Conservation (phyloP, 35 echinoderm and acorn worm species). For the Amphiura filiformis region DNA sequence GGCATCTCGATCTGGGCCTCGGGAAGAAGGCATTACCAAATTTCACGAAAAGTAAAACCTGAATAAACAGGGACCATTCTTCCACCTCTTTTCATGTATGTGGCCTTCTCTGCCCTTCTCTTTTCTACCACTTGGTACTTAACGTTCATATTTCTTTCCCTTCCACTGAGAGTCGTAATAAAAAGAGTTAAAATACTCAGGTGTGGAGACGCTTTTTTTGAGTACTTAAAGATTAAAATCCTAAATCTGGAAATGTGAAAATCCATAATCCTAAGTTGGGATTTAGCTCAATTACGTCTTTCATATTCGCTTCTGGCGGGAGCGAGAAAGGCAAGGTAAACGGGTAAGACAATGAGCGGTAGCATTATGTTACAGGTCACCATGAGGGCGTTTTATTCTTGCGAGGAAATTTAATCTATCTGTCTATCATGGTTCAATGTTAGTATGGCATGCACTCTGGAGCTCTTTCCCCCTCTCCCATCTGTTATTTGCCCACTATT, state of each 20-base stretch:
- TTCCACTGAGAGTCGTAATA: no score
- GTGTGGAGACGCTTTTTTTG: neutral
- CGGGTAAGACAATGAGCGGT: neutral
- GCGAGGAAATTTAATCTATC: neutral
- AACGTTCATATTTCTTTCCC: no score
- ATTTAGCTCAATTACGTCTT: neutral
- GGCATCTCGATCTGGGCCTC: neutral
- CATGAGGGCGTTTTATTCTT: neutral
- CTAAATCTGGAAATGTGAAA: neutral
- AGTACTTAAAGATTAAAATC: no score
- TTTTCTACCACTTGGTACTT: neutral
- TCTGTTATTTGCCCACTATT: no score
- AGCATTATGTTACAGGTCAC: neutral
- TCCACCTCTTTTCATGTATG: neutral
- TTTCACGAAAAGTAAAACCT: slow-evolving; percentile 1
- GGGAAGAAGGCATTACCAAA: neutral
- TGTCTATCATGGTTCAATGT: no score
- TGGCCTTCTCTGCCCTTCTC: neutral
- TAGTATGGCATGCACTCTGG: no score
- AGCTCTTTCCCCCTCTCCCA: no score
- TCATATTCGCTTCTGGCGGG: neutral
- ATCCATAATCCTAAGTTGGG: neutral
- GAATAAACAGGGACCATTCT: neutral
- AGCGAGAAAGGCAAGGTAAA: neutral
- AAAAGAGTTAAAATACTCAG: neutral